Evolutionary conservation across 2,888 invertebrate genomes (phyloP), one percentile per base, ranked within the genome.

Genomic region (Apamea monoglypha): DNA sequence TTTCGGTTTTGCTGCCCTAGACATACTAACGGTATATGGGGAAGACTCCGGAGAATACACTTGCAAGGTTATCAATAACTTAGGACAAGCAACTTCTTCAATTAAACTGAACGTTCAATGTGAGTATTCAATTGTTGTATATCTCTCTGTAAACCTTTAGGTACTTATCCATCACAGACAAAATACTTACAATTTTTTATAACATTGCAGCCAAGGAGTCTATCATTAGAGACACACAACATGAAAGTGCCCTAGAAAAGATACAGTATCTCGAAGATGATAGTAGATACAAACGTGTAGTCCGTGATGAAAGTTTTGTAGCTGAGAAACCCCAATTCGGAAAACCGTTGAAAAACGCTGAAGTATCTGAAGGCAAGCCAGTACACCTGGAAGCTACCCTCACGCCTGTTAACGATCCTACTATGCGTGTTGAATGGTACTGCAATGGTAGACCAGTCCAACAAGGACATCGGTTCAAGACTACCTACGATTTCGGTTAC

Each of bases 401-500:
- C 56, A 99, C 99, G 0, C 99, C 99, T 0, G 99, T 99, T 61
- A 99, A 99, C 91, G 99, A 99, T 95, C 99, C 99, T 8, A 99
- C 99, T 16, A 99, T 99, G 99, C 98, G 98, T 88, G 99, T 99
- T 18, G 99, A 99, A 96, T 99, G 99, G 99, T 99, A 98, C 96
- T 98, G 99, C 94, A 99, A 99, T 95, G 99, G 99, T 75, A 97
- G 98, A 91, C 99, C 99, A 5, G 98, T 99, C 91, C 98, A 98
- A 92, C 98, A 98, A 93, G 99, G 99, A 72, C 99, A 99, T 94
- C 98, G 99, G 87, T 99, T 99, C 96, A 99, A 99, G 95, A 99
- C 99, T 7, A 99, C 98, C 5, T 99, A 99, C 92, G 99, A 99
- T 94, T 99, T 99, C 95, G 99, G 99, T 85, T 99, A 98, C 94